Base-by-base conservation (phyloP, 2,113 vertebrate species). In the Tichodroma muraria region DNA sequence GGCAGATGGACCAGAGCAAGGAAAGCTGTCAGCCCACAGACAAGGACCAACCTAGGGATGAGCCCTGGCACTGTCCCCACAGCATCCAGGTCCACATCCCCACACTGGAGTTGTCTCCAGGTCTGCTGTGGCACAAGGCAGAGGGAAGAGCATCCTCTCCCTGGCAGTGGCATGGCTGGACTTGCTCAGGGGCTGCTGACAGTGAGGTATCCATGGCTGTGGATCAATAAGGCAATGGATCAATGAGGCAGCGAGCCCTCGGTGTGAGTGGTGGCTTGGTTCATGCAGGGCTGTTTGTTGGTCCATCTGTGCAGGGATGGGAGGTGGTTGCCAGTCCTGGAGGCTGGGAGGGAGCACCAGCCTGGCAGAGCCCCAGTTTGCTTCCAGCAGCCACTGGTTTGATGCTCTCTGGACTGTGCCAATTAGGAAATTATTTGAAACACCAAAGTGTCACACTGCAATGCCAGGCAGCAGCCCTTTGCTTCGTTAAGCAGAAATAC, bases 241-340 rank as follows among this genome's bases (percentile, higher is more conserved):
- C 45, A 44, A 5, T 35, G 57, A 66, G n/a, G 64, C 72, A 72
- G 57, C 0, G 5, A 50, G 19, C 25, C n/a, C 66, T 30, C 1
- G 12, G n/a, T 2, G 2, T 38, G 33, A 66, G 47, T 17, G 1
- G 53, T 4, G 2, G 33, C 52, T 89, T 6, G 0, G 1, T 15
- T 19, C 2, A 2, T 25, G 37, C 56, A 9, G 19, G 56, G 57
- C 63, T 50, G n/a, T 50, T 19, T 69, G 33, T 44, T 18, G 14
- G 30, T 69, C 60, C 3, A 2, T 42, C 59, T 44, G 19, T 13
- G 52, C 77, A 17, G 42, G 61, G n/a, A 16, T 3, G 1, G n/a
- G 11, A 77, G 22, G 24, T 4, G 4, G 19, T 28, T 64, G 44
- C 45, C 49, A 50, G 18, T 42, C 53, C 42, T 6, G 1, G 18